Conservation (phyloP, 2,888 invertebrate genomes). For the Tetragonisca angustula region DNA sequence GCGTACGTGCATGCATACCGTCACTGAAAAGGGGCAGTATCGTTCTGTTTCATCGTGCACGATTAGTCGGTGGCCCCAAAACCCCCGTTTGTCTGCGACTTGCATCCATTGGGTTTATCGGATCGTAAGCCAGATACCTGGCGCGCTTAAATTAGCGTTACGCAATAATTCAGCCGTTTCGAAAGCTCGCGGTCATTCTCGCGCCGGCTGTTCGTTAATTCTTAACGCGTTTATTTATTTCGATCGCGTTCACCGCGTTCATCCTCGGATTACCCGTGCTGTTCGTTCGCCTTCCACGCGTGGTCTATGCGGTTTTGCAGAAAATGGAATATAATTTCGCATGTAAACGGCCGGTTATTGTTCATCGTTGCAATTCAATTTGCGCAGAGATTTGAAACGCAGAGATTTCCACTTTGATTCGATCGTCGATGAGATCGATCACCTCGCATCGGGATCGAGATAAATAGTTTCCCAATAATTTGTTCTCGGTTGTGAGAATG, state of each 20-base stretch:
- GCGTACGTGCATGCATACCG: too few relatives aligned
- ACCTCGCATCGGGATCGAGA: not conserved
- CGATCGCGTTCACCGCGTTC: constrained; percentile 18
- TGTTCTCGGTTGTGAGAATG: not conserved
- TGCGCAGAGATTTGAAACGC: not conserved
- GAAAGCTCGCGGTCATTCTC: constrained; percentile 22
- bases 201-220: constrained; percentile 32
- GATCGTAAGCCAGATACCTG: constrained; percentile 47
- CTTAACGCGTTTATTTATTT: constrained; percentile 42
- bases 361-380: constrained; percentile 5
- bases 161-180: constrained; percentile 45
- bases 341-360: not conserved
- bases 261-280: constrained; percentile 35
- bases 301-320: not conserved
- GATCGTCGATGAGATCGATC: not conserved
- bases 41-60: constrained; percentile 64
- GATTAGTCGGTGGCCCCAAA: constrained; percentile 57
- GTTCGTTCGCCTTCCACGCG: constrained; percentile 6
- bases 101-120: constrained; percentile 69
- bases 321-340: constrained; percentile 8
- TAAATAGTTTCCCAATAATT: not conserved
- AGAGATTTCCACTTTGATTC: not conserved
- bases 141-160: constrained; percentile 49
- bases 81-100: constrained; percentile 58
- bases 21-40: constrained; percentile 42